Percentiles rank a stretch among this genome's conserved stretches.
phyloP scores from a whole-genome alignment of 2,113 vertebrate species.

The Bombycilla garrulus region DNA sequence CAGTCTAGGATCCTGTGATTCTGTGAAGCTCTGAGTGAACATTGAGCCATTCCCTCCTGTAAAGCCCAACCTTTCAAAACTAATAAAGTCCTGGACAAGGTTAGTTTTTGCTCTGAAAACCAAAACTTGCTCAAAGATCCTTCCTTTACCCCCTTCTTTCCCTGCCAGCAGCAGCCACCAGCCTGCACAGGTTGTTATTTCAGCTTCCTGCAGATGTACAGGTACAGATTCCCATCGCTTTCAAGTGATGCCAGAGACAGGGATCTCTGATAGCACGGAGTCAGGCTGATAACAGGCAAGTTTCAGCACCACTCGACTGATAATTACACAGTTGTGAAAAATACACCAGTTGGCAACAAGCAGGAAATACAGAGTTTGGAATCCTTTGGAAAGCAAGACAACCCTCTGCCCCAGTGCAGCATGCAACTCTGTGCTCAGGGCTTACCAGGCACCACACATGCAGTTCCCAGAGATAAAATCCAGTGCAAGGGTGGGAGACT shows the following conservation, averaged over 20 bases:
- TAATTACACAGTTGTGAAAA: conserved; percentile 25
- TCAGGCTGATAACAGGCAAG: conserved; percentile 26
- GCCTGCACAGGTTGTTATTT: not conserved
- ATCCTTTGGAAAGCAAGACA: not conserved
- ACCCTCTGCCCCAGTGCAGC: not conserved
- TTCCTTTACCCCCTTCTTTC: not conserved
- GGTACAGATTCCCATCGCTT: not conserved
- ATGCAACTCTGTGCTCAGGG: not conserved
- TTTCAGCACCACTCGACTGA: not conserved
- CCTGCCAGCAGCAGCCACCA: not conserved
- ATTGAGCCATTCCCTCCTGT: not conserved
- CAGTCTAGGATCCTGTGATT: not conserved
- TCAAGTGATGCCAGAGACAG: conserved; percentile 50
- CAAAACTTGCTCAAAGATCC: not conserved
- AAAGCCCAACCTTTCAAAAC: not conserved
- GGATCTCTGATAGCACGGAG: not conserved
- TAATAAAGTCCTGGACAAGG: not conserved
- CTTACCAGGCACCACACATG: not conserved
- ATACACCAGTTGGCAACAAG: not conserved
- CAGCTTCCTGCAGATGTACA: not conserved
- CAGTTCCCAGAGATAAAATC: not conserved
- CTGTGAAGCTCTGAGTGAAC: not conserved
- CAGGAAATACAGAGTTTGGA: not conserved
- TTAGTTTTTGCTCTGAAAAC: not conserved
- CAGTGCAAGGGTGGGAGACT: too few relatives aligned